Conservation (phyloP, 1,140 invertebrate species). For the Drosophila bipectinata region DNA sequence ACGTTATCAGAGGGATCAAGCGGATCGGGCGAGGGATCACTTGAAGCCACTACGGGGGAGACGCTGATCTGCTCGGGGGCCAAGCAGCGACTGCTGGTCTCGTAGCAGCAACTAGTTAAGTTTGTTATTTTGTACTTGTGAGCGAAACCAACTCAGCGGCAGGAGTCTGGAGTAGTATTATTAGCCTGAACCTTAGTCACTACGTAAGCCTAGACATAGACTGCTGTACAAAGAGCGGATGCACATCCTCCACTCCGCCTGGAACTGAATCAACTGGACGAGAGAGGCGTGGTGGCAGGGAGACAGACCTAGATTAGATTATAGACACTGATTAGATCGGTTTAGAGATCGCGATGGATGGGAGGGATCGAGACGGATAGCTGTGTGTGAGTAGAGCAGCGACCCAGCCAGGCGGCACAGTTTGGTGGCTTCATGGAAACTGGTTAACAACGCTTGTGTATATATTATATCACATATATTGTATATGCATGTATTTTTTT, state of each 20-base stretch:
- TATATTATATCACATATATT: conserved; percentile 20
- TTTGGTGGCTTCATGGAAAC: conserved; percentile 43
- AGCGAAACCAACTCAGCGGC: conserved; percentile 33
- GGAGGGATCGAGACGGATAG: background rate
- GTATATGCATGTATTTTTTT: conserved; percentile 1
- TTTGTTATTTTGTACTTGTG: conserved; percentile 69
- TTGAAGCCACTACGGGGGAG: conserved; percentile 17
- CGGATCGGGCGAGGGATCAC: background rate
- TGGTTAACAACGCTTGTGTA: conserved; percentile 41
- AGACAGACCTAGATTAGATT: conserved; percentile 31
- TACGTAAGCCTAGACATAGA: conserved; percentile 57
- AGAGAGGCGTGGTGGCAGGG: background rate
- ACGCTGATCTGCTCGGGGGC: conserved; percentile 38
- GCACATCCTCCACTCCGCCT: conserved; percentile 7
- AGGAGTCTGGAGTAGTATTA: conserved; percentile 66
- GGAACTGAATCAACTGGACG: conserved; percentile 6
- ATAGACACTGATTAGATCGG: conserved; percentile 26
- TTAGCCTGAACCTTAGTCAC: conserved; percentile 66
- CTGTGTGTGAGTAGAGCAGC: background rate
- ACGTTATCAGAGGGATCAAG: conserved; percentile 33
- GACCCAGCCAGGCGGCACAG: conserved; percentile 18
- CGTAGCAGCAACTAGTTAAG: conserved; percentile 74
- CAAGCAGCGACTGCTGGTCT: conserved; percentile 63
- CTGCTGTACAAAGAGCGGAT: conserved; percentile 37
- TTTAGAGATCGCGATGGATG: conserved; percentile 5